Base-by-base conservation (phyloP, 2,888 invertebrate genomes). In the Gerris lacustris region DNA sequence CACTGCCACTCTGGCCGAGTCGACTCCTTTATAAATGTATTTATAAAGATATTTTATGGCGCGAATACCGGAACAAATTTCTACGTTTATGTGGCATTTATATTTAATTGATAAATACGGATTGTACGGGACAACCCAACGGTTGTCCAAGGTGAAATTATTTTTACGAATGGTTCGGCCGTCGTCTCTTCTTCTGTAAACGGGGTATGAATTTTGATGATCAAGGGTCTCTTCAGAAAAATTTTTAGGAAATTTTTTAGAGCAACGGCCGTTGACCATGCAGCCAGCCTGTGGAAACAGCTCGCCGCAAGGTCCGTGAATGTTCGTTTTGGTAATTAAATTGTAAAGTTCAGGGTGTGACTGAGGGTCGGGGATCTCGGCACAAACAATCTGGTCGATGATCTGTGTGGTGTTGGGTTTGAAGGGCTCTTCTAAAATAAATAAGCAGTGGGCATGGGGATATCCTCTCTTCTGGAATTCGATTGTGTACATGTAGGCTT, bases 301-400 rank as follows among this genome's bases (percentile, higher is more conserved):
- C n/a, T 11, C n/a, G 15, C 62, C 62, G n/a, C 62, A 62, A 62
- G 62, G 62, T n/a, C 62, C 62, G n/a, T 62, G 62, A 62, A 62
- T 62, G 4, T 15, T 62, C 2, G n/a, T 2, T 62, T 11, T 62
- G 1, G 15, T 62, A 2, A 62, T n/a, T n/a, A 62, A n/a, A 4
- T 62, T n/a, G 4, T n/a, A 15, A 11, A 62, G n/a, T n/a, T 62
- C 62, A 5, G 62, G 62, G 15, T 62, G 15, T 62, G 11, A 11
- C n/a, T n/a, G 11, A 15, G 62, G 62, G 31, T 31, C 31, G n/a
- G 62, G 62, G n/a, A 62, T 62, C 62, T 62, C 62, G n/a, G 62
- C 62, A n/a, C 15, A 62, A n/a, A 62, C 62, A 62, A 62, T 62
- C 4, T 62, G 11, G n/a, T 62, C 62, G 5, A 62, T 62, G 5